Evolutionary conservation across 2,797 vertebrate genomes (phyloP).

Genomic region (Takifugu ocellatus): DNA sequence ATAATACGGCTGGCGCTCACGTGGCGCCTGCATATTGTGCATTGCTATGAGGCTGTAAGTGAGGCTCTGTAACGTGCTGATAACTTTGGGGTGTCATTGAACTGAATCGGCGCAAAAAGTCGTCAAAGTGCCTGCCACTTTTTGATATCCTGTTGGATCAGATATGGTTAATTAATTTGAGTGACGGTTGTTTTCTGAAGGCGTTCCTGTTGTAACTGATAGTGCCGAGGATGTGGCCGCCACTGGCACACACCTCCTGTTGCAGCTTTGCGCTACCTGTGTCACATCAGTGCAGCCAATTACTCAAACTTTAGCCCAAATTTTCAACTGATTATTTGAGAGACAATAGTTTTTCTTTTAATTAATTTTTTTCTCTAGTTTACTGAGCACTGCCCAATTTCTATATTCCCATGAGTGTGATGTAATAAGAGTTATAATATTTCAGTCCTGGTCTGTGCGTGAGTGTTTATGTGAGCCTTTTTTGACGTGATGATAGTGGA

Average conservation of each 20-base stretch:
- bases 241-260: constrained; percentile 21
- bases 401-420: background rate
- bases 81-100: constrained; percentile 79
- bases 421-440: constrained; percentile 2
- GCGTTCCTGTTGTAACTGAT: constrained; percentile 61
- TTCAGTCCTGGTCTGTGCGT: constrained; percentile 17
- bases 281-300: constrained; percentile 7
- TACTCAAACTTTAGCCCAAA: too few relatives aligned
- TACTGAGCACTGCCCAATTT: background rate
- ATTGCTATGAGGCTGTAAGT: constrained; percentile 69
- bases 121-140: constrained; percentile 60
- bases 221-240: constrained; percentile 30
- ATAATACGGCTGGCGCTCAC: constrained; percentile 61
- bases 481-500: constrained; percentile 92
- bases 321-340: too few relatives aligned
- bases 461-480: constrained; percentile 35
- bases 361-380: background rate
- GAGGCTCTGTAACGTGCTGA: constrained; percentile 60
- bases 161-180: constrained; percentile 68
- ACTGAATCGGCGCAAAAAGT: constrained; percentile 63
- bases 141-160: constrained; percentile 65
- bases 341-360: background rate
- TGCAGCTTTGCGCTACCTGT: constrained; percentile 36
- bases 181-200: constrained; percentile 65
- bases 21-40: constrained; percentile 63